These are phyloP conservation scores for Chloroclystis v-ata DNA, from an alignment of 2,888 invertebrate genomes.

Conservation along the genomic window DNA sequence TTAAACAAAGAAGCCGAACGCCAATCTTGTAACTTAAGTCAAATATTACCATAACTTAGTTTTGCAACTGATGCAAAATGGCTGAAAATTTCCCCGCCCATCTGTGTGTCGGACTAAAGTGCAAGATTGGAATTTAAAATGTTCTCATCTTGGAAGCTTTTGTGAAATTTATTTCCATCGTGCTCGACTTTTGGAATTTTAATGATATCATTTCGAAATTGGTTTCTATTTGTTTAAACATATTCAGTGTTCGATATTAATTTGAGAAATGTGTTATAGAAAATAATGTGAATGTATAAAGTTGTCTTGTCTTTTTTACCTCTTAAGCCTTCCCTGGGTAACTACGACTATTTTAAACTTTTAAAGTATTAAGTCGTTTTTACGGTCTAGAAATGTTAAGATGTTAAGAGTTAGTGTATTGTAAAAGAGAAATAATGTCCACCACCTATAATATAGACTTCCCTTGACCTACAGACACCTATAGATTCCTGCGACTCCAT, in stretches of 20 bases:
- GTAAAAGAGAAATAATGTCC: no score
- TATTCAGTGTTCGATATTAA: no score
- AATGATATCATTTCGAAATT: constrained; percentile 19
- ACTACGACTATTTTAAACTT: no score
- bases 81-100: constrained; percentile 54
- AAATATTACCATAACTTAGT: constrained; percentile 38
- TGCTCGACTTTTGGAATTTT: constrained; percentile 24
- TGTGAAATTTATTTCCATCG: constrained; percentile 42
- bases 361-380: no score
- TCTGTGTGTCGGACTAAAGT: constrained; percentile 60
- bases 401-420: no score
- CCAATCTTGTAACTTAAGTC: constrained; percentile 54
- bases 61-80: constrained; percentile 63
- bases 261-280: no score
- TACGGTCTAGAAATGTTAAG: no score
- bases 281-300: no score
- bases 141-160: constrained; percentile 48
- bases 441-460: no score
- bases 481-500: no score
- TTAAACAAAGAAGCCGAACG: constrained; percentile 59
- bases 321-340: no score
- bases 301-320: not conserved
- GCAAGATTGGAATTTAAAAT: constrained; percentile 68
- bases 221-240: not conserved
- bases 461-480: no score